Base-by-base conservation (phyloP, 1,140 invertebrate genomes). In the Stegodyphus mimosarum region DNA sequence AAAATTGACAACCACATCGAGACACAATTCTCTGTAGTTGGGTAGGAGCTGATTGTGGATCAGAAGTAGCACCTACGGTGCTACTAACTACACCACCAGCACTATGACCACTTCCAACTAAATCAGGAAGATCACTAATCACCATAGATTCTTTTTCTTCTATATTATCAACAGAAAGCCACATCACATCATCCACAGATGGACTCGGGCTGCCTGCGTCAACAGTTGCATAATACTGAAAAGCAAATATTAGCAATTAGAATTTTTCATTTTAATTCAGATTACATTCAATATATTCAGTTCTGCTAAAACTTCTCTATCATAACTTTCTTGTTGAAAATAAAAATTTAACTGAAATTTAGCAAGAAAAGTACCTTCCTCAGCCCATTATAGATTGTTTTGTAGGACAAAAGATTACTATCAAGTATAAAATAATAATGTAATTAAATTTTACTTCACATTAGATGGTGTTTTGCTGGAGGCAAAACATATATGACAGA, bases 1-100 rank as follows among this genome's bases (percentile, higher is more conserved):
- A 98, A 91, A 99, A 98, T 91, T 99, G 97, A 91, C 98, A 99
- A 89, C 95, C 96, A 91, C 98, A 99, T 7, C 98, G 92, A 0
- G 97, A 99, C 13, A 99, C 97, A 87, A 99, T 99, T 70, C 98
- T 92, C 92, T 99, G 98, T 6, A 99, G 91, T 91, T 99, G 93
- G n/a, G 91, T 88, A 17, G 88, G 85, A 77, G 78, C 73, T 18
- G 81, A 80, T 33, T 75, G 72, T 5, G 83, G 77, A 87, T 87
- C 50, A 6, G 86, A 84, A 10, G 93, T 93, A n/a, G 93, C 93
- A 7, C 96, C 96, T 3, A 98, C 97, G 0, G 96, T 97, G 90
- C 96, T 94, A 83, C 95, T 96, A 3, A 98, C 95, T 18, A 99
- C 96, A 0, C 96, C 97, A 15, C 97, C 97, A n/a, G 98, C 97